Percentiles rank a stretch among this genome's conserved stretches.
Conservation (phyloP, 2,113 vertebrate species). For the Sialia sialis region DNA sequence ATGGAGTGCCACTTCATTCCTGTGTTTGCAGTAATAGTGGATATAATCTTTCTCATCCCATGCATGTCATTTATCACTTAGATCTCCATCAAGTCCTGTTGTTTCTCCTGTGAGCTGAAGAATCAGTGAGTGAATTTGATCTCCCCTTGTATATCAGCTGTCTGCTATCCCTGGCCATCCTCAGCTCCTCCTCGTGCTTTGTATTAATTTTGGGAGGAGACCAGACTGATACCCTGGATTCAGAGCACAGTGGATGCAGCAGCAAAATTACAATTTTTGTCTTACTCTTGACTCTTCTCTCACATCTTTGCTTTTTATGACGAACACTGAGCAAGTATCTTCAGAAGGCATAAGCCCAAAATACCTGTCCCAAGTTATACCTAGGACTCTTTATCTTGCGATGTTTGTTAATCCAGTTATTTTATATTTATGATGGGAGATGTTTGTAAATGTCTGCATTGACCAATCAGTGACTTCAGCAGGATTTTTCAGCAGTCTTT, state of each 20-base stretch:
- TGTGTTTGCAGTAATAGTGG: neutral
- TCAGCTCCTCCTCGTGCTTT: neutral
- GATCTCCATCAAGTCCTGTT: neutral
- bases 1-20: slow-evolving; percentile 9
- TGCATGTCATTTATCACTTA: neutral
- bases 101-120: neutral
- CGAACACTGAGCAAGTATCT: neutral
- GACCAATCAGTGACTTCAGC: too few species aligned
- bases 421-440: neutral
- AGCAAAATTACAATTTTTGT: neutral
- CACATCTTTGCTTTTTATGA: neutral
- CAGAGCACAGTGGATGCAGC: neutral
- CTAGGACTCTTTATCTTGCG: neutral
- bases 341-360: neutral
- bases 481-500: neutral
- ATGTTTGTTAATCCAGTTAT: neutral
- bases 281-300: neutral
- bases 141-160: neutral
- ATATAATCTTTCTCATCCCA: neutral
- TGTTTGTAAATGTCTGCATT: neutral
- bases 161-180: neutral
- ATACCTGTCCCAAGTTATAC: neutral
- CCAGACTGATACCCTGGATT: accelerated
- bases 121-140: neutral
- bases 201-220: neutral